phyloP scores from a whole-genome alignment of 2,888 invertebrate genomes.

The Formica aserva region DNA sequence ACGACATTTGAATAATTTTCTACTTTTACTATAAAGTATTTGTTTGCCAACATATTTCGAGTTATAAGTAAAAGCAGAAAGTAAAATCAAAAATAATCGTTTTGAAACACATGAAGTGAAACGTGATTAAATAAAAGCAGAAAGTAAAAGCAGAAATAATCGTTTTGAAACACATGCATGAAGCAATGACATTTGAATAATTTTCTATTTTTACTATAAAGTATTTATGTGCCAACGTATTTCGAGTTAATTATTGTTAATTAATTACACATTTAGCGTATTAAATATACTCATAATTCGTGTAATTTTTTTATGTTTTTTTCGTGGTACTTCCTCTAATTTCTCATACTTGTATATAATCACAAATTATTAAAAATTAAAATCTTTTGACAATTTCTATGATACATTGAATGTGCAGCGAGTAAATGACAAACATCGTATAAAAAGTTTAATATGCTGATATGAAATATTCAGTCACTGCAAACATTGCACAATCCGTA shows the following conservation, averaged over 20 bases:
- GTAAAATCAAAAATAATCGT: not conserved
- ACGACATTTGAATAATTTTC: slow-evolving; percentile 13
- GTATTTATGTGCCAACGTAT: not conserved
- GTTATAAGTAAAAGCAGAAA: no score
- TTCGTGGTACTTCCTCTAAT: not conserved
- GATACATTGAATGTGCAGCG: not conserved
- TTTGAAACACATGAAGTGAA: not conserved
- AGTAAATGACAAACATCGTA: not conserved
- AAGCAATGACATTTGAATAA: slow-evolving; percentile 16
- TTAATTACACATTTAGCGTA: not conserved
- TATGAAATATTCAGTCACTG: not conserved
- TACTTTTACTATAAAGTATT: not conserved
- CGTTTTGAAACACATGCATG: not conserved
- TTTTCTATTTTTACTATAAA: not conserved
- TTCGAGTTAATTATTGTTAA: not conserved
- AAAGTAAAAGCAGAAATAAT: slow-evolving; percentile 8
- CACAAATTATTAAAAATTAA: not conserved
- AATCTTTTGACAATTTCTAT: not conserved
- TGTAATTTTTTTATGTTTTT: not conserved
- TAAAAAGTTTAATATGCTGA: not conserved
- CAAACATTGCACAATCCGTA: not conserved
- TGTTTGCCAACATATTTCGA: not conserved
- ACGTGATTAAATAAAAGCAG: not conserved
- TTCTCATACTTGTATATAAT: not conserved
- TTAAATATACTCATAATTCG: not conserved